Evolutionary conservation across 2,113 vertebrate species (phyloP).

Genomic region (Nymphicus hollandicus): DNA sequence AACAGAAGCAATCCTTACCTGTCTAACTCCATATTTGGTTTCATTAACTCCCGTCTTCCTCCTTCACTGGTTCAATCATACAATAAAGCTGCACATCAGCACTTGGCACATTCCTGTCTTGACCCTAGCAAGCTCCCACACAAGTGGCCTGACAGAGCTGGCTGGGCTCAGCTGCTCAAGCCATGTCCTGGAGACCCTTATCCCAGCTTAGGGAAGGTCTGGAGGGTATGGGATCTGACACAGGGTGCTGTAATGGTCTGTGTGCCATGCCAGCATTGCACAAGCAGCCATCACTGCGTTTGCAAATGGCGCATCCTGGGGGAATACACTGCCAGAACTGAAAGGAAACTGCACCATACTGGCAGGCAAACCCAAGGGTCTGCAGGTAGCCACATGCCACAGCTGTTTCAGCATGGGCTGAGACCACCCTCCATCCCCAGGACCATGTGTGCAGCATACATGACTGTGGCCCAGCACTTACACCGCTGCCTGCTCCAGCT

Average conservation of each 20-base stretch:
- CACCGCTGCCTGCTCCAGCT: not conserved
- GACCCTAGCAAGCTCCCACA: not conserved
- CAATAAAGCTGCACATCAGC: not conserved
- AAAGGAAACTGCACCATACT: not conserved
- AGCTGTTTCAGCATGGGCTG: not conserved
- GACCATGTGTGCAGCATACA: rapidly evolving
- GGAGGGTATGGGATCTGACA: rapidly evolving
- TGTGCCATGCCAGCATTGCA: not conserved
- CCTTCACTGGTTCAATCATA: not conserved
- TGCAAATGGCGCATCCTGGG: not conserved
- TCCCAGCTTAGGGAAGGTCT: not conserved
- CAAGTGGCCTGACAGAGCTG: not conserved
- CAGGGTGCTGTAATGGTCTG: not conserved
- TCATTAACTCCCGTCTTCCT: not conserved
- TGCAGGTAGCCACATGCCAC: rapidly evolving
- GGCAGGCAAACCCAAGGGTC: not conserved
- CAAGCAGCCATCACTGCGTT: not conserved
- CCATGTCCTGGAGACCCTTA: not conserved
- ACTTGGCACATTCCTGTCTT: not conserved
- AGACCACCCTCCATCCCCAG: not conserved
- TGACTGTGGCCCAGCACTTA: not conserved
- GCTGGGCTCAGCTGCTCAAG: not conserved
- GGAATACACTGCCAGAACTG: not conserved
- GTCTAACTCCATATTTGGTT: not conserved
- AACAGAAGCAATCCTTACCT: not conserved